Evolutionary conservation across 2,113 vertebrate species (phyloP), one percentile per base, ranked within the genome.

Genomic region (Nansenia antarctica): DNA sequence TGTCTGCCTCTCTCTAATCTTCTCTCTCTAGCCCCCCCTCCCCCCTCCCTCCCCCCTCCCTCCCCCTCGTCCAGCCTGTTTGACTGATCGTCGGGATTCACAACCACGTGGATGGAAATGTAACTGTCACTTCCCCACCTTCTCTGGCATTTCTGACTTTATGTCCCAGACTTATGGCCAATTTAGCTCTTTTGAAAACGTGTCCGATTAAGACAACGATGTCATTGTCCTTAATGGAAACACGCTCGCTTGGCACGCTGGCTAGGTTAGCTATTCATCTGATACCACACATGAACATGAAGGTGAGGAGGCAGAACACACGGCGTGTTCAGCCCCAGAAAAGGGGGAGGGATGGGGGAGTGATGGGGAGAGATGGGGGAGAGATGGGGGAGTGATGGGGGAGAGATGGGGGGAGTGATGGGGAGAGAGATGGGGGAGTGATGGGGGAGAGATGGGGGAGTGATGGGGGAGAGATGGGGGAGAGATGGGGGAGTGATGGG

Each of bases 141-240:
- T 47, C 42, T 67, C 62, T 86, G 85, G 80, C 86, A 74, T 86
- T 89, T 87, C 89, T 79, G 85, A 84, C 84, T 80, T 73, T 67
- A 77, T 86, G 86, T 78, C 69, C n/a, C 61, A 81, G 81, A 91
- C 90, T 89, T 89, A 91, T 86, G 83, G 83, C 87, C 82, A 83
- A 89, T 86, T 88, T 84, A 77, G 79, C 76, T 70, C 81, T 84
- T n/a, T 87, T 89, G 65, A 83, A 85, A 87, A 87, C 76, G 86
- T 77, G 84, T 87, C 83, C 79, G 70, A 82, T 82, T 70, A 83
- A 88, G 77, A 70, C n/a, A 73, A 78, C 57, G 78, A 66, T 70
- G 74, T 78, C 88, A 82, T 89, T 87, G 85, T 87, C 74, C 73
- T 70, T 85, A 83, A 85, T 80, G 82, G 74, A 76, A 75, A 78